Evolutionary conservation across 30 jellyfish, hydroid and myxozoan species (phyloP).

Genomic region (Hydractinia echinata): DNA sequence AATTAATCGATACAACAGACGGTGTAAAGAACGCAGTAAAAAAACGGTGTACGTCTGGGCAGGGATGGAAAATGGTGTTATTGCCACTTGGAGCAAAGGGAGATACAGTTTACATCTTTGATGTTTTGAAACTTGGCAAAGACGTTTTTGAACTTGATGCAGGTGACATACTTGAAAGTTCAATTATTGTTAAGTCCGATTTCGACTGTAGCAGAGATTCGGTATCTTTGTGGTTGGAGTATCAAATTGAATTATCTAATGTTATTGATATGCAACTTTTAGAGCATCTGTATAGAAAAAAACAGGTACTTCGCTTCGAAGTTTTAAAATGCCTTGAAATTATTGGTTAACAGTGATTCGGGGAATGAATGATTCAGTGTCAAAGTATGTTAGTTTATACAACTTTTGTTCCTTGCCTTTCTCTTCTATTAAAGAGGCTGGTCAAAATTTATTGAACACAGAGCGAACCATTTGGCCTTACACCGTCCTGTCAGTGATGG

Average conservation of each 20-base stretch:
- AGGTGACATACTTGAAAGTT: slow-evolving; percentile 16
- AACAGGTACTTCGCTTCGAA: not conserved
- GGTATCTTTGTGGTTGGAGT: slow-evolving; percentile 28
- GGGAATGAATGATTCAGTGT: not conserved
- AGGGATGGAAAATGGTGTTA: slow-evolving; percentile 14
- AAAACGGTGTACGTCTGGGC: slow-evolving; percentile 13
- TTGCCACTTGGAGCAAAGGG: slow-evolving; percentile 21
- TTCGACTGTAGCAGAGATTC: slow-evolving; percentile 41
- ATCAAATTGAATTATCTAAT: not conserved
- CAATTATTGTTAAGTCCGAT: not conserved
- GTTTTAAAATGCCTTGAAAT: not conserved
- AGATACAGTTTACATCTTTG: slow-evolving; percentile 11
- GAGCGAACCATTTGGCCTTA: slow-evolving; percentile 24
- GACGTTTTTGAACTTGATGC: not conserved
- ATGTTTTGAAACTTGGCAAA: slow-evolving; percentile 16
- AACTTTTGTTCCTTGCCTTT: not conserved
- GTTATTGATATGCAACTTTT: slow-evolving; percentile 36
- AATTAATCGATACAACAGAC: too few relatives aligned
- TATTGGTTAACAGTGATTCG: not conserved
- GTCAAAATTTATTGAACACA: not conserved
- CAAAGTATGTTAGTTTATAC: not conserved
- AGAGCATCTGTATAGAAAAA: not conserved
- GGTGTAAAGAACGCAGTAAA: not conserved
- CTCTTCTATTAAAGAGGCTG: not conserved
- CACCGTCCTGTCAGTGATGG: slow-evolving; percentile 20